Base-by-base conservation (phyloP, 1,140 invertebrate genomes). In the Papilio dardanus region DNA sequence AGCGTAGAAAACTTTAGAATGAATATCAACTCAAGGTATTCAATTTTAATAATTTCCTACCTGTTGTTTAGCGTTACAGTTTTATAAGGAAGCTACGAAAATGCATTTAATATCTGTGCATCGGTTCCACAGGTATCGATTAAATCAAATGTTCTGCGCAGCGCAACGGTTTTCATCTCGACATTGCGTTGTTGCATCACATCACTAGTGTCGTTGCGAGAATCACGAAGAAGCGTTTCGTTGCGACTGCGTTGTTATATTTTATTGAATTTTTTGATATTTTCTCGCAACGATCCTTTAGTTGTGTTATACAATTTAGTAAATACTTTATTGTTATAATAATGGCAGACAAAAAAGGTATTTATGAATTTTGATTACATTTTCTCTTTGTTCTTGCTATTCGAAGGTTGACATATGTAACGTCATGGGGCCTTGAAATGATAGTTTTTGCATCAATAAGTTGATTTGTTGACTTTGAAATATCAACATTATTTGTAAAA, bases 301-400 rank as follows among this genome's bases (percentile, higher is more conserved):
- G 68, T 83, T 79, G 80, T 88, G 80, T 83, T 79, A 83, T 74
- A 78, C 86, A 76, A 74, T 81, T 74, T 86, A 84, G 76, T 82
- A 86, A 83, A 81, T 81, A 84, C 81, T 54, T 82, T 83, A 77
- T 84, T 86, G 71, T 86, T 83, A 84, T 86, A 84, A 85, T 86
- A 88, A 92, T 92, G 91, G 89, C 91, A 82, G 91, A 92, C 83
- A 92, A 91, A 81, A 92, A 92, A 92, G 90, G 91, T 92, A 91
- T 91, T 90, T 91, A 92, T 89, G 76, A 84, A 74, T 76, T 89
- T 88, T 81, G 76, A 85, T 83, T 86, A 81, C 79, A 46, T 83
- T 84, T 80, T 87, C 86, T 86, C 87, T 90, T 90, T 90, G 88
- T 90, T 90, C 88, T 85, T 86, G 85, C 75, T 86, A 79, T 83